Evolutionary conservation across 1,140 invertebrate species (phyloP).

Genomic region (Rhopalosiphum maidis): DNA sequence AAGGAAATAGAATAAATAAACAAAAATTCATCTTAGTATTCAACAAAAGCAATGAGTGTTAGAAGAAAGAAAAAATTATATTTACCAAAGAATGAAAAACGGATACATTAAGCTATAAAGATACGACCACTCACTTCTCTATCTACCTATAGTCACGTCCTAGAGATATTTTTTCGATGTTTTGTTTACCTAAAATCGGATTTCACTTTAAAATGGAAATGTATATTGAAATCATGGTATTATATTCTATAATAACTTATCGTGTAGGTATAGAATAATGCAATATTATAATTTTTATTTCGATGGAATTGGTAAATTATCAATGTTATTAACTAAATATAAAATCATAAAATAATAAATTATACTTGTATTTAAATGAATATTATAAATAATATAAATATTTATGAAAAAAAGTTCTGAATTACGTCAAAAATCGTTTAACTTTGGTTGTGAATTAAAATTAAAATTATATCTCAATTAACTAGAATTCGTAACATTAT

Average conservation of each 20-base stretch:
- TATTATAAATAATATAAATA: background rate
- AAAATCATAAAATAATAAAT: background rate
- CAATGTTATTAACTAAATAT: background rate
- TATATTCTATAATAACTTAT: background rate
- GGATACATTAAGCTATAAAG: slow-evolving; percentile 21
- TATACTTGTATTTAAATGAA: background rate
- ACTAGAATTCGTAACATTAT: background rate
- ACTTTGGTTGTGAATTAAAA: background rate
- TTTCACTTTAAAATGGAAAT: background rate
- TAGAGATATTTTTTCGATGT: background rate
- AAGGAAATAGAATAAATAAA: slow-evolving; percentile 23
- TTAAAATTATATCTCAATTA: background rate
- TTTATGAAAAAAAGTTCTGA: background rate
- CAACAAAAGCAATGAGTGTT: background rate
- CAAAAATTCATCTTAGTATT: background rate
- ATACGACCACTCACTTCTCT: background rate
- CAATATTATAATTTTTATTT: background rate
- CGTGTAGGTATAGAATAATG: background rate
- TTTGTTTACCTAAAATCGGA: background rate
- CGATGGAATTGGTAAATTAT: background rate
- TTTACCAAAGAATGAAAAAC: background rate
- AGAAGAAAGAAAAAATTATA: slow-evolving; percentile 22
- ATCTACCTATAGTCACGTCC: slow-evolving; percentile 21
- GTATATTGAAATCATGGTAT: background rate
- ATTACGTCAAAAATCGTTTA: background rate